Conservation (phyloP, 2,113 vertebrate genomes). For the Bombycilla garrulus region DNA sequence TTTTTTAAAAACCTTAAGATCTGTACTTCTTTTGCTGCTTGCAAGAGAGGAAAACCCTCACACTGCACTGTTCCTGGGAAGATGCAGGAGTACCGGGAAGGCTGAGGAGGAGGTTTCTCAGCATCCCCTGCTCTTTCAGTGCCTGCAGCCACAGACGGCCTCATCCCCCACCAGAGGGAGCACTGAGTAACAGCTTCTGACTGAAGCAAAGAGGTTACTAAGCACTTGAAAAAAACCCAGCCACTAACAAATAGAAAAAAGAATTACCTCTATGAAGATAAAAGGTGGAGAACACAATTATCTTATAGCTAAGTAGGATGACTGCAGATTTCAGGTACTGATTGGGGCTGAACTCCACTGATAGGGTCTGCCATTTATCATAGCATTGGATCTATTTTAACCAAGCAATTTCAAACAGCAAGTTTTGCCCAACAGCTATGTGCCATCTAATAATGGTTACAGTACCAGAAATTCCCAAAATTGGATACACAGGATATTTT, state of each 20-base stretch:
- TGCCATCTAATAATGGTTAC: neutral
- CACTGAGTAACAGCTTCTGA: neutral
- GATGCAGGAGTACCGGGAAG: neutral
- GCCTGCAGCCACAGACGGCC: neutral
- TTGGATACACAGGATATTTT: neutral
- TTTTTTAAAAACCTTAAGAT: neutral
- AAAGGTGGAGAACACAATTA: neutral
- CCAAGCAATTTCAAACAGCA: neutral
- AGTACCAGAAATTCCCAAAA: neutral
- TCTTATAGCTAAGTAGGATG: neutral
- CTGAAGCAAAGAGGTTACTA: neutral
- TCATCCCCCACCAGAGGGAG: constrained; percentile 20
- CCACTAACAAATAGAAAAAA: neutral
- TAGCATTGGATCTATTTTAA: neutral
- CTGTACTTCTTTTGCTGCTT: neutral
- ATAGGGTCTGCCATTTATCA: neutral
- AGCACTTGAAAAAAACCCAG: neutral
- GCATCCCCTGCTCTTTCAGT: neutral
- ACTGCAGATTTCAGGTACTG: neutral
- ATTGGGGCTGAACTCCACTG: neutral
- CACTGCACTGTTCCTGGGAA: neutral
- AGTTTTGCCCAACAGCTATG: neutral
- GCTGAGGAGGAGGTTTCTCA: neutral
- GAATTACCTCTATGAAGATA: neutral
- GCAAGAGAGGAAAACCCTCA: neutral